These are phyloP conservation scores for Arenicola marina DNA, from an alignment of 2,888 invertebrate genomes.

Conservation along the genomic window DNA sequence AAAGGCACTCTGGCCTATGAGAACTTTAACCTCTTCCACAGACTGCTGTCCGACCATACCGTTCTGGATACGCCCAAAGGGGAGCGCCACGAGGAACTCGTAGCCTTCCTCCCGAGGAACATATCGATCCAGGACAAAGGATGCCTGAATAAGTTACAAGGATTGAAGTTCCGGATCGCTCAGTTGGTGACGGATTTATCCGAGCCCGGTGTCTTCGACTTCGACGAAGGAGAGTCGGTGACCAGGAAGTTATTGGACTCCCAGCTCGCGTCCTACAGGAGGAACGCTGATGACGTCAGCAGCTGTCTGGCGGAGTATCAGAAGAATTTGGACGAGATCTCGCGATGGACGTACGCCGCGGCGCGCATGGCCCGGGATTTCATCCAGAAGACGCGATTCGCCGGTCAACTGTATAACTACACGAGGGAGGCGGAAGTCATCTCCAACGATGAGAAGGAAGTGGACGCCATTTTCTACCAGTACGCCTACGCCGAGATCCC, in stretches of 20 bases:
- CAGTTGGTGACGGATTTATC: too few relatives aligned
- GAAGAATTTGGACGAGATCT: neutral
- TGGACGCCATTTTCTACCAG: slow-evolving; percentile 9
- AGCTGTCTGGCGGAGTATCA: slow-evolving; percentile 13
- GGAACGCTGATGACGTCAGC: slow-evolving; percentile 7
- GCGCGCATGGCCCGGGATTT: neutral
- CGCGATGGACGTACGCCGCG: slow-evolving; percentile 7
- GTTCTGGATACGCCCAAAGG: too few relatives aligned
- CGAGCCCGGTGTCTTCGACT: too few relatives aligned
- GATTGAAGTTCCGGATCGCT: too few relatives aligned
- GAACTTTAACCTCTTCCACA: slow-evolving; percentile 8
- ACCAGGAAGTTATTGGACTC: too few relatives aligned
- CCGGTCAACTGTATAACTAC: slow-evolving; percentile 15
- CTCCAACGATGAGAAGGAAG: slow-evolving; percentile 12
- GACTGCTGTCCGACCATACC: neutral
- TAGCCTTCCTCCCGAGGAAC: neutral
- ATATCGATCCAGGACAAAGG: neutral
- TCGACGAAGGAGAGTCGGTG: too few relatives aligned
- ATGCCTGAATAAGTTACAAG: neutral
- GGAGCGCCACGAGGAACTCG: too few relatives aligned
- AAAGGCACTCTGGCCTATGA: slow-evolving; percentile 11
- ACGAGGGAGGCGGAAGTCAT: slow-evolving; percentile 15
- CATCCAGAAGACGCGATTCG: neutral
- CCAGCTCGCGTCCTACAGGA: slow-evolving; percentile 3
- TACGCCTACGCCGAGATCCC: slow-evolving; percentile 15